Base-by-base conservation (phyloP, 1,140 invertebrate genomes). In the Drosophila ananassae region DNA sequence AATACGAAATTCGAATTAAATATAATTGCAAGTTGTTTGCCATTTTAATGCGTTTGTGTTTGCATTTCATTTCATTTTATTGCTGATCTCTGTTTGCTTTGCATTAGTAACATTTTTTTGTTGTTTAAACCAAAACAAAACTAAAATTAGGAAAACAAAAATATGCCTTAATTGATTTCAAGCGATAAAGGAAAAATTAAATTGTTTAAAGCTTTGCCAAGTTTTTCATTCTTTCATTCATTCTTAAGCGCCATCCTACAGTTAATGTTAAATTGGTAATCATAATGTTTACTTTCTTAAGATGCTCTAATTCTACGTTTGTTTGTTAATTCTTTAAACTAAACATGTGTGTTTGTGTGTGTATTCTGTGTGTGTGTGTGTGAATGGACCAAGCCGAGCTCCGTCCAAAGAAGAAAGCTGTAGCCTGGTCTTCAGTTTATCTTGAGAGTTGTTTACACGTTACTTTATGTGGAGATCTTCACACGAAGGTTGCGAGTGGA, bases 151-250 rank as follows among this genome's bases (percentile, higher is more conserved):
- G 53, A 74, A 89, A 89, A 84, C 64, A 89, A 84, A 73, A 81
- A 67, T 73, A 58, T 80, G 81, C 77, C 82, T 83, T 53, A 77
- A 64, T 85, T 67, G 47, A 78, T 81, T 72, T 78, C 46, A 66
- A 77, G 76, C 58, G 76, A 44, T 69, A 54, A 77, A 73, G 83
- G 66, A 87, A 85, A 85, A 87, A 87, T 87, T 87, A 87, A 90
- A 90, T 89, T 89, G 80, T 90, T 89, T 89, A 89, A 89, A 89
- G 84, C 84, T 89, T 90, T 89, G 85, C 85, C 85, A 89, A 89
- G 85, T 89, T 89, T 66, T 74, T 69, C 53, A 68, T 58, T 64
- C 68, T 22, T 64, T 63, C 52, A 60, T 47, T 63, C 62, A 32
- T 62, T 51, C 73, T 58, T 72, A 56, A 51, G 58, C 50, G 72